phyloP scores from a whole-genome alignment of 2,797 vertebrate genomes.

The Pseudotriccus pelzelni region DNA sequence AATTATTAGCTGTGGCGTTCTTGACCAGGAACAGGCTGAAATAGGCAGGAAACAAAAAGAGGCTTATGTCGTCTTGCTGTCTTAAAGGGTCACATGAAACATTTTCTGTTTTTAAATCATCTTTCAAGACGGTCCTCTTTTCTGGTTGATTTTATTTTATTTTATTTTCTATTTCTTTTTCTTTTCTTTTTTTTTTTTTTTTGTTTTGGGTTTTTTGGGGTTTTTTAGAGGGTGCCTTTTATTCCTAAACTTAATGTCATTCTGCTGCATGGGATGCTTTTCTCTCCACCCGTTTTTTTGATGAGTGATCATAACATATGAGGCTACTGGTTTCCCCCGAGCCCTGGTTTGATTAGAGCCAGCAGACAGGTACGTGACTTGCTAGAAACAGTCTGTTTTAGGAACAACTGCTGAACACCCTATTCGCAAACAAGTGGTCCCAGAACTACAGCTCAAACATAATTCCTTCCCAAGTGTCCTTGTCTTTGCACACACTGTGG shows the following conservation, averaged over 20 bases:
- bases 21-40: constrained; percentile 34
- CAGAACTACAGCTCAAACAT: background rate
- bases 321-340: background rate
- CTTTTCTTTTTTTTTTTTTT: background rate
- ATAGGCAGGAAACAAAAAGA: constrained; percentile 11
- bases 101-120: constrained; percentile 17
- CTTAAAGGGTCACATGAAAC: constrained; percentile 34
- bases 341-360: background rate
- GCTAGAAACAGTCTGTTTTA: background rate
- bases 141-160: no score
- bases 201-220: background rate
- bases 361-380: background rate
- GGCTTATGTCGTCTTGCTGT: constrained; percentile 8
- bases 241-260: constrained; percentile 9
- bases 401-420: background rate
- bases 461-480: background rate
- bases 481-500: background rate
- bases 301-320: background rate
- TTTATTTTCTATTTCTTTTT: background rate
- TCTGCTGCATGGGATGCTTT: background rate
- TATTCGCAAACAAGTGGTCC: background rate
- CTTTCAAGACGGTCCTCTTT: background rate
- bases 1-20: constrained; percentile 51
- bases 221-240: background rate
- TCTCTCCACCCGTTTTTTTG: background rate